These are phyloP conservation scores for Nasonia oneida DNA, from an alignment of 2,888 invertebrate genomes.

Conservation along the genomic window DNA sequence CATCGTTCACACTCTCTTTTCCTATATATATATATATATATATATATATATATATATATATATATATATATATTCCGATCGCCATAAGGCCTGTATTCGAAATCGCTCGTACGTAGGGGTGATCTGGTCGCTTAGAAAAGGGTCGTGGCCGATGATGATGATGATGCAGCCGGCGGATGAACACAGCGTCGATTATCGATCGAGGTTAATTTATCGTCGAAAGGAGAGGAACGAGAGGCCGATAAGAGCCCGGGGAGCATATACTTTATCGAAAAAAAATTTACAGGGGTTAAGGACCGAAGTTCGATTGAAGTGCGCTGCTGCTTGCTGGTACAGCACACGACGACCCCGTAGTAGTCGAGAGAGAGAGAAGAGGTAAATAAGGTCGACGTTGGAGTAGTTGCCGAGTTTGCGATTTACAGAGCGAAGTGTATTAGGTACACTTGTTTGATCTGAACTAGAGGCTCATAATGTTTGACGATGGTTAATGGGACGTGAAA, in stretches of 20 bases:
- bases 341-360: neutral
- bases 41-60: no score
- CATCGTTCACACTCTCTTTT: constrained; percentile 27
- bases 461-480: neutral
- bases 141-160: neutral
- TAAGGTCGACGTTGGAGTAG: neutral
- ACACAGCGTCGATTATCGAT: constrained; percentile 31
- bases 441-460: no score
- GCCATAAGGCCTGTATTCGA: constrained; percentile 33
- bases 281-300: neutral
- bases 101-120: neutral
- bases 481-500: neutral
- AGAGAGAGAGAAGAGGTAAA: neutral
- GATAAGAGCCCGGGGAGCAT: neutral
- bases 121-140: neutral
- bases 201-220: constrained; percentile 38
- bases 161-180: neutral
- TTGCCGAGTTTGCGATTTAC: neutral
- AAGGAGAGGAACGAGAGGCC: neutral
- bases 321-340: neutral
- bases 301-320: neutral
- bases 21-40: constrained; percentile 4
- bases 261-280: neutral
- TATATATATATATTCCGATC: neutral
- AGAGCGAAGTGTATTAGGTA: neutral